phyloP scores from a whole-genome alignment of 2,113 vertebrate genomes.

The Serilophus lunatus region DNA sequence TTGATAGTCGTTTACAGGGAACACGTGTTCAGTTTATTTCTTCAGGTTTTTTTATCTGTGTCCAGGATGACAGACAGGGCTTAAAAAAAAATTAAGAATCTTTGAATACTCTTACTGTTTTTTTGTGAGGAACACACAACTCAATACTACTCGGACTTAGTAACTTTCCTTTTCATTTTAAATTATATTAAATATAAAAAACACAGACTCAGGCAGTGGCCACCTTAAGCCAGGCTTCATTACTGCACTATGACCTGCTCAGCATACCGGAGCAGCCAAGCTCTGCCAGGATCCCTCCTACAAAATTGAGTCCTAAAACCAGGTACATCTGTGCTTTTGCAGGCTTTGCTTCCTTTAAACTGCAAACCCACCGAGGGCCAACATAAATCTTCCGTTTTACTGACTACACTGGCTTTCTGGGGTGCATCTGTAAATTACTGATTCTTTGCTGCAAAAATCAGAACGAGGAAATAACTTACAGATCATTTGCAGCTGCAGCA shows the following conservation, averaged over 20 bases:
- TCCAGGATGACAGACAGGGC: neutral
- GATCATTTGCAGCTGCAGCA: neutral
- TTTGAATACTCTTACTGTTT: neutral
- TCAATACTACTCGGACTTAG: neutral
- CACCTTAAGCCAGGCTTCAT: neutral
- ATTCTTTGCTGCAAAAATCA: neutral
- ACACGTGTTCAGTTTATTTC: neutral
- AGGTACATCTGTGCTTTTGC: neutral
- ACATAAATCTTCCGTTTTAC: neutral
- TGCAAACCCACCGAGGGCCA: neutral
- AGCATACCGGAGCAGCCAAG: neutral
- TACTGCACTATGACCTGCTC: neutral
- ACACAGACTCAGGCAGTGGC: neutral
- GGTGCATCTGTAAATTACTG: neutral
- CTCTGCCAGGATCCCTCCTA: neutral
- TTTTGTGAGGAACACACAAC: neutral
- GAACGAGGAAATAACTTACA: neutral
- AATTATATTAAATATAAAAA: neutral
- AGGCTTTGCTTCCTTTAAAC: neutral
- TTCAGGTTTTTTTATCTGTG: neutral
- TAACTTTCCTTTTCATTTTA: constrained; percentile 2
- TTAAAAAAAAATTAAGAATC: neutral
- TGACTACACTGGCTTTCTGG: neutral
- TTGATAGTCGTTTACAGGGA: neutral
- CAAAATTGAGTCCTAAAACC: neutral